Evolutionary conservation across 2,888 invertebrate genomes (phyloP).

Genomic region (Cistogaster globosa): DNA sequence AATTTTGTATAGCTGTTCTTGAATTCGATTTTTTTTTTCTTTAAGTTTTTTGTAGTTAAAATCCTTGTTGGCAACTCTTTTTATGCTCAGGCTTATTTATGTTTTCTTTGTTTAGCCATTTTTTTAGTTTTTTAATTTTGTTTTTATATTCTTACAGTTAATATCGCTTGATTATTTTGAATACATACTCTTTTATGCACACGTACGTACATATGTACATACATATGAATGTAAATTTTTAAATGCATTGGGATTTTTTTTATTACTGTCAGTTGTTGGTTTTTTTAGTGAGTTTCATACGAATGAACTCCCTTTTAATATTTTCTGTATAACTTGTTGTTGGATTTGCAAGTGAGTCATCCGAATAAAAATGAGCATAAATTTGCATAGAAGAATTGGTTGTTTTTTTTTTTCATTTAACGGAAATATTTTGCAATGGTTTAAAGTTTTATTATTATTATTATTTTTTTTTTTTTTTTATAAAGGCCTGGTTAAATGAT

Average conservation of each 20-base stretch:
- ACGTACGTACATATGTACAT: background rate
- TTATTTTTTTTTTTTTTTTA: background rate
- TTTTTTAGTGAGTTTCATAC: slow-evolving; percentile 42
- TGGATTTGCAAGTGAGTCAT: slow-evolving; percentile 61
- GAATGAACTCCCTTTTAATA: slow-evolving; percentile 53
- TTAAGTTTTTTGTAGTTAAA: background rate
- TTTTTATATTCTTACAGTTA: slow-evolving; percentile 39
- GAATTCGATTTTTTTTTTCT: background rate
- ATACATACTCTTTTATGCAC: slow-evolving; percentile 7
- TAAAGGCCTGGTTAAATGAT: slow-evolving; percentile 14
- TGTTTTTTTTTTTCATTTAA: slow-evolving; percentile 35
- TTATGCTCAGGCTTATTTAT: slow-evolving; percentile 8
- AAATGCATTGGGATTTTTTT: slow-evolving; percentile 61
- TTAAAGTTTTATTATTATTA: background rate
- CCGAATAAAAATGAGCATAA: slow-evolving; percentile 57
- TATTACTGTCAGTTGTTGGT: slow-evolving; percentile 61
- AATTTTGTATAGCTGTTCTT: background rate
- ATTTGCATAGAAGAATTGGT: slow-evolving; percentile 27
- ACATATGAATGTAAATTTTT: slow-evolving; percentile 16
- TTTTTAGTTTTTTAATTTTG: background rate
- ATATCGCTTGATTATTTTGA: slow-evolving; percentile 56
- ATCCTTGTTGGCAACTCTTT: slow-evolving; percentile 22
- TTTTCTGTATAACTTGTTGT: slow-evolving; percentile 42
- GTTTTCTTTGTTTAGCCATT: slow-evolving; percentile 2
- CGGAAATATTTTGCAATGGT: slow-evolving; percentile 58